A percentile compares a stretch with the other conserved stretches of the same genome.
phyloP scores from a whole-genome alignment of 2,113 vertebrate species.

The Penelope pileata region DNA sequence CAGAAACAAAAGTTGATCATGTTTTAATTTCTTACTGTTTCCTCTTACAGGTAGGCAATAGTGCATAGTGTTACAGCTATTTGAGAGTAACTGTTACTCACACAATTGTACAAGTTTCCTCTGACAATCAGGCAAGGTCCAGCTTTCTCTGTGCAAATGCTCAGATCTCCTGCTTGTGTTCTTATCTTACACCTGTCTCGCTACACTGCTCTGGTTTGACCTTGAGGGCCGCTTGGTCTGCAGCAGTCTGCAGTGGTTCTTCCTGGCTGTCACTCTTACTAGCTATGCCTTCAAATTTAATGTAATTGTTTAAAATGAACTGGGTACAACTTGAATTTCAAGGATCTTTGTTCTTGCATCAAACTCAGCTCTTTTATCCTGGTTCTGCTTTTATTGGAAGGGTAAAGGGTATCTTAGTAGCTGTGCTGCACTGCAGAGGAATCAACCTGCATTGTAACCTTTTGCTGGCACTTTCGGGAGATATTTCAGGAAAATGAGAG shows the following conservation, averaged over 20 bases:
- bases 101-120: not conserved
- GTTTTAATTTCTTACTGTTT: not conserved
- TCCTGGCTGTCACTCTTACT: not conserved
- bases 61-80: not conserved
- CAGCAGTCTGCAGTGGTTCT: not conserved
- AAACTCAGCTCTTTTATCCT: not conserved
- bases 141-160: not conserved
- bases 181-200: not conserved
- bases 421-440: not conserved
- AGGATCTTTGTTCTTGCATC: not conserved
- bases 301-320: not conserved
- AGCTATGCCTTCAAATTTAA: not conserved
- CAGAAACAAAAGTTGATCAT: not conserved
- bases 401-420: not conserved
- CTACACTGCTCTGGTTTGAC: not conserved
- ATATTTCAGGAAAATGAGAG: not conserved
- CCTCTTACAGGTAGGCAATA: not conserved
- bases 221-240: not conserved
- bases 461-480: not conserved
- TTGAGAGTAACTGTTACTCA: not conserved
- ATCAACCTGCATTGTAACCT: not conserved
- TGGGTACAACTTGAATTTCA: not conserved
- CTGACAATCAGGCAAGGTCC: not conserved
- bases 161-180: not conserved
- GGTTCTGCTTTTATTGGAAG: not conserved